phyloP scores from a whole-genome alignment of 2,113 vertebrate genomes.

The Chionis minor region DNA sequence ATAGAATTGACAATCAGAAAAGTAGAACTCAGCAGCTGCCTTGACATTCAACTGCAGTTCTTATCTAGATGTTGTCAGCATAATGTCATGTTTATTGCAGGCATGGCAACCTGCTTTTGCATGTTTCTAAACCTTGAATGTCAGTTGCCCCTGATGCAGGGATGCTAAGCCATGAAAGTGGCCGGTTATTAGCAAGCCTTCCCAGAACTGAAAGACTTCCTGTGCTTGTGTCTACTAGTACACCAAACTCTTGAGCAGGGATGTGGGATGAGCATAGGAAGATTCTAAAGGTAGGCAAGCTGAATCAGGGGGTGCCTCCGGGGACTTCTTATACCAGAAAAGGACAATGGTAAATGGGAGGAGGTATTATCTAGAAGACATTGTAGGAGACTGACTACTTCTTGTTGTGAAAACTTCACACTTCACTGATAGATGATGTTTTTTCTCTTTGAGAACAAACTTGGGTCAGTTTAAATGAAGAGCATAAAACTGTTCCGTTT shows the following conservation, averaged over 20 bases:
- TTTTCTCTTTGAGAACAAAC: background rate
- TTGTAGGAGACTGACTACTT: background rate
- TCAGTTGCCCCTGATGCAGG: background rate
- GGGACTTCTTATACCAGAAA: background rate
- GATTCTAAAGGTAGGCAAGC: background rate
- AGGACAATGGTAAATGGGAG: background rate
- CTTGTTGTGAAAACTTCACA: background rate
- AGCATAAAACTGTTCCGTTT: background rate
- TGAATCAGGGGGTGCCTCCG: background rate
- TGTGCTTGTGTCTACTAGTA: background rate
- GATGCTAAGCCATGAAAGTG: background rate
- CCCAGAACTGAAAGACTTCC: background rate
- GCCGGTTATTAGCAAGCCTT: background rate
- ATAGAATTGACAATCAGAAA: background rate
- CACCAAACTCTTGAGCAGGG: background rate
- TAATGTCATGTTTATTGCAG: background rate
- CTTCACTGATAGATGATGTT: background rate
- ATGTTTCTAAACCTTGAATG: background rate
- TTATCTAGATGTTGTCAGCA: background rate
- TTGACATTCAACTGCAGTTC: background rate
- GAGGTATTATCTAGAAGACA: background rate
- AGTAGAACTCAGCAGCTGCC: background rate
- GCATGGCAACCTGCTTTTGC: background rate
- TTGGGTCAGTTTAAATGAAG: background rate
- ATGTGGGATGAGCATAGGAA: background rate